phyloP scores from a whole-genome alignment of 2,113 vertebrate genomes.

The Tautogolabrus adspersus region DNA sequence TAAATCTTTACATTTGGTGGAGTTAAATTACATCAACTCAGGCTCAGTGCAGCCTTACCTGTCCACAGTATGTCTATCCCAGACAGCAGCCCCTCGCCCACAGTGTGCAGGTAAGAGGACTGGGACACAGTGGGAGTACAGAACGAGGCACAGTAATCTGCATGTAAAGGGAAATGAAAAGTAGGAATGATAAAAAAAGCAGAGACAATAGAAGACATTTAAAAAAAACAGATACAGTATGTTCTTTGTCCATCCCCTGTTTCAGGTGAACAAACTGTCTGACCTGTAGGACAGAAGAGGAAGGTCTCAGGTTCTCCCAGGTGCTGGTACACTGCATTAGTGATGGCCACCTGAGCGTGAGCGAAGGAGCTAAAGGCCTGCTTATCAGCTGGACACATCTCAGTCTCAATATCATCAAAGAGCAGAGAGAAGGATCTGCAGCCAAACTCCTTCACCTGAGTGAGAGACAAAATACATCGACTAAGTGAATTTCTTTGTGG shows the following conservation, averaged over 20 bases:
- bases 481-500: not conserved
- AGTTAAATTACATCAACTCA: not conserved
- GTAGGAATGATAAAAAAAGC: not conserved
- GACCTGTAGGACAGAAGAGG: constrained; percentile 98
- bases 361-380: constrained; percentile 95
- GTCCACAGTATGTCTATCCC: constrained; percentile 97
- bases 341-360: constrained; percentile 94
- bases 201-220: not conserved
- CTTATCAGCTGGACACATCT: constrained; percentile 97
- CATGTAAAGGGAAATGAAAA: constrained; percentile 18
- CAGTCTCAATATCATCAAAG: constrained; percentile 97
- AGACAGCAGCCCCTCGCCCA: constrained; percentile 93
- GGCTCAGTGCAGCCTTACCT: constrained; percentile 78
- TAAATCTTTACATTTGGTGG: rapidly evolving
- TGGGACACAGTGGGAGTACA: constrained; percentile 92
- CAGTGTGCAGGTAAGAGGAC: constrained; percentile 93
- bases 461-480: not conserved
- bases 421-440: constrained; percentile 96
- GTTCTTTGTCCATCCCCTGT: too few species aligned
- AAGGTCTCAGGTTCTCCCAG: constrained; percentile 92
- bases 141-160: constrained; percentile 96
- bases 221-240: not conserved
- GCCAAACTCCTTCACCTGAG: constrained; percentile 92
- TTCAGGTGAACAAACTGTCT: not conserved
- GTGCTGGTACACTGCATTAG: constrained; percentile 94